Percentiles rank a stretch among this genome's conserved stretches.
phyloP scores from a whole-genome alignment of 2,797 vertebrate species.

The Cynopterus sphinx region DNA sequence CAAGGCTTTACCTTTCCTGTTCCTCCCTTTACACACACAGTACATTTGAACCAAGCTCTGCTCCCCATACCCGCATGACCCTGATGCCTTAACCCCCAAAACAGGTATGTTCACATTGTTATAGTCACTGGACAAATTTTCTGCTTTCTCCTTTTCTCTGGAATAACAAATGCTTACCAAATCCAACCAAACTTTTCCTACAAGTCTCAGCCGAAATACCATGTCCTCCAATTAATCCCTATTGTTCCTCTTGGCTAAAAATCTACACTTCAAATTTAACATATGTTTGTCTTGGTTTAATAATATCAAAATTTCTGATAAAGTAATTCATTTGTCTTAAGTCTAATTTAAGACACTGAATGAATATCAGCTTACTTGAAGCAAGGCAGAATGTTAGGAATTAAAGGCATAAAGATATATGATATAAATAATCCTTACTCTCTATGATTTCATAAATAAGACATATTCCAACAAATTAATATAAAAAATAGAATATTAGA shows the following conservation, averaged over 20 bases:
- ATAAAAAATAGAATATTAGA: neutral
- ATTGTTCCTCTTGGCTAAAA: neutral
- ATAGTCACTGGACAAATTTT: neutral
- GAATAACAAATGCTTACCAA: neutral
- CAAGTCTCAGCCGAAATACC: neutral
- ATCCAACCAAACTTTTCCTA: neutral
- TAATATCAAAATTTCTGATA: slow-evolving; percentile 24
- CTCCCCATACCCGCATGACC: rapidly evolving
- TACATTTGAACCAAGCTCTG: neutral
- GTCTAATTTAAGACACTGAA: neutral
- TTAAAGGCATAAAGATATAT: slow-evolving; percentile 36
- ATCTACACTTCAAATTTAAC: neutral
- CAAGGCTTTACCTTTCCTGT: neutral
- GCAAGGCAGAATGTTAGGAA: neutral
- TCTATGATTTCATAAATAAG: neutral
- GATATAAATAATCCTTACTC: neutral
- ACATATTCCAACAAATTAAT: slow-evolving; percentile 18
- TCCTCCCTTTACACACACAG: neutral
- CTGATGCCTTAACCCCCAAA: neutral
- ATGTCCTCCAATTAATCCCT: neutral
- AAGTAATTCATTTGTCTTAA: slow-evolving; percentile 21
- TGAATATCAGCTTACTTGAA: slow-evolving; percentile 13
- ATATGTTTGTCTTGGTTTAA: neutral
- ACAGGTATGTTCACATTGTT: neutral
- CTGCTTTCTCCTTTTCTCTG: neutral